These are phyloP conservation scores for Phrynosoma platyrhinos DNA, from an alignment of 2,113 vertebrate species.

Conservation along the genomic window DNA sequence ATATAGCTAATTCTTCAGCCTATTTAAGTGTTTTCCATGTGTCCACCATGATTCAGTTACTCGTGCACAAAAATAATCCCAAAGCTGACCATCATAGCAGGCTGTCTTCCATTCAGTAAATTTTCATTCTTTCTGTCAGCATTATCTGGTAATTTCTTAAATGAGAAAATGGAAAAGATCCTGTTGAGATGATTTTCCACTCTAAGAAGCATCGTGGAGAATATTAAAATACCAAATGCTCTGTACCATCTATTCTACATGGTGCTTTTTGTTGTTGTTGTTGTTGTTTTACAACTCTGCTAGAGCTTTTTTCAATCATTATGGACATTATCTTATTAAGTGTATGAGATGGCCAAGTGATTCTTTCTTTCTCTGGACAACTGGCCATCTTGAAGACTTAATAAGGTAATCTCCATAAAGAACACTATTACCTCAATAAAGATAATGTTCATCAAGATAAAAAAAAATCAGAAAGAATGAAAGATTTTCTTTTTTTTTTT, in stretches of 20 bases:
- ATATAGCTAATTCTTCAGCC: not conserved
- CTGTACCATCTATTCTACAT: not conserved
- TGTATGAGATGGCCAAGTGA: too few species aligned
- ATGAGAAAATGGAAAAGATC: not conserved
- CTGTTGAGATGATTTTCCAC: not conserved
- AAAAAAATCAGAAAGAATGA: too few species aligned
- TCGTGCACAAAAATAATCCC: constrained; percentile 33
- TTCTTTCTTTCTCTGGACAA: too few species aligned
- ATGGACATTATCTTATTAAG: too few species aligned
- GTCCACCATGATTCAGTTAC: constrained; percentile 7
- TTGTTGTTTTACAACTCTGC: too few species aligned
- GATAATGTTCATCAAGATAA: too few species aligned
- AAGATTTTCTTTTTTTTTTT: too few species aligned
- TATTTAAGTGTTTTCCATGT: not conserved
- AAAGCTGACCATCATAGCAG: constrained; percentile 56
- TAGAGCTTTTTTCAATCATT: too few species aligned
- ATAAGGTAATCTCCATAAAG: too few species aligned
- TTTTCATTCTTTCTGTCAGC: constrained; percentile 23
- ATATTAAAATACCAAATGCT: not conserved
- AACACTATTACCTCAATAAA: too few species aligned
- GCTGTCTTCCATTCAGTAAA: constrained; percentile 17
- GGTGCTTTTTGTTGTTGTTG: too few species aligned
- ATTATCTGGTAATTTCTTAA: constrained; percentile 16
- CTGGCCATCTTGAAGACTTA: too few species aligned
- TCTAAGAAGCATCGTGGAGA: not conserved